Evolutionary conservation across 2,797 vertebrate genomes (phyloP), one percentile per base, ranked within the genome.

Genomic region (Chiroxiphia lanceolata): DNA sequence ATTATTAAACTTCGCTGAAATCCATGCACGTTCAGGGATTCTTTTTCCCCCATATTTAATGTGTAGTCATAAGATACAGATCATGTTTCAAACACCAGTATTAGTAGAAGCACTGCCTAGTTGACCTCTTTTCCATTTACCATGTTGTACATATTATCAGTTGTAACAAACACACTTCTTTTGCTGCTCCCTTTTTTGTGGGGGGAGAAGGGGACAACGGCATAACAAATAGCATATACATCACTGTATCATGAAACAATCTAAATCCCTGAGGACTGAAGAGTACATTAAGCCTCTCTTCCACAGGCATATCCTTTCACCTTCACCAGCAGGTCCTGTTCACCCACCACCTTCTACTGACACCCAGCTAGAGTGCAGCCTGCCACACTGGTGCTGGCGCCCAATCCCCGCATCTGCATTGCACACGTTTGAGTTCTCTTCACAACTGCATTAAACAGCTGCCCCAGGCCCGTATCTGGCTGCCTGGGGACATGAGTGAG

Each of bases 111-210:
- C 54, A 54, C n/a, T 75, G 45, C 50, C 67, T 79, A 27, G 70
- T 27, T 89, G 93, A 91, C 90, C 68, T 84, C 36, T 88, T 94
- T 93, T 76, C 68, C 40, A 63, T 81, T 87, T 78, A 53, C 51
- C 19, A 53, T 45, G 29, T 82, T 70, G 29, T 31, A 50, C 10
- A 1, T 25, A 15, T 44, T 38, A 91, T 31, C 33, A 38, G 5
- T 10, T 77, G 48, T 36, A 88, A 82, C 20, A 88, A 86, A 83
- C 26, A 38, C 2, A 2, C 36, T 92, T 40, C 42, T 61, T 87
- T 53, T 61, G 19, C 36, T 77, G n/a, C 36, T 76, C 36, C 21
- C 14, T 42, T 85, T 77, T 63, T 16, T 54, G 50, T 26, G 15
- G 17, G 33, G 9, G n/a, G 9, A 54, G 34, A 61, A 74, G 20